Conservation (phyloP, 1,140 invertebrate species). For the Halesus radiatus region DNA sequence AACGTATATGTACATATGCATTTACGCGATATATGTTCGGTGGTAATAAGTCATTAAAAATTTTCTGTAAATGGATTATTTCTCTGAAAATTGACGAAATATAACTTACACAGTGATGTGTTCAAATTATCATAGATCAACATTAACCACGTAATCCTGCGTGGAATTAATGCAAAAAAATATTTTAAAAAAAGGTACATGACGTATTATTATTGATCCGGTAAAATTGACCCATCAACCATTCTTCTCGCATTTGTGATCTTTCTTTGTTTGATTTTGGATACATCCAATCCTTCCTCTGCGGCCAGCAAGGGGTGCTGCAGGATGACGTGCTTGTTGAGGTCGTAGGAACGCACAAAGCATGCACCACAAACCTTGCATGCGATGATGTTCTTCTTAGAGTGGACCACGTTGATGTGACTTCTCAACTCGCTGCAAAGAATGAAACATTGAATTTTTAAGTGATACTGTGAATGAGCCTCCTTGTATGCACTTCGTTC, state of each 20-base stretch:
- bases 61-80: no score
- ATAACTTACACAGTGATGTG: no score
- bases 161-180: no score
- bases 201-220: neutral
- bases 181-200: no score
- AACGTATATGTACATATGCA: no score
- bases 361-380: neutral
- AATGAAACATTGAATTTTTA: neutral
- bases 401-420: constrained; percentile 4
- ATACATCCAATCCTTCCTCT: neutral
- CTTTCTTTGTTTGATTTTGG: constrained; percentile 10
- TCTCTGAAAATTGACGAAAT: no score
- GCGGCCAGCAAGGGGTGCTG: neutral
- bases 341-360: constrained; percentile 5
- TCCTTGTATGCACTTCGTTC: no score
- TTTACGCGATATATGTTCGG: no score
- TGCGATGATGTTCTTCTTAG: neutral
- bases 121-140: no score
- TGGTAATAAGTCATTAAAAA: no score
- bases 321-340: constrained; percentile 7
- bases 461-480: no score
- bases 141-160: no score
- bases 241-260: neutral
- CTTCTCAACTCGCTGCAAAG: constrained; percentile 7
- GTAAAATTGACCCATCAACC: neutral